Conservation (phyloP, 2,888 invertebrate genomes). For the Monoplex corrugatus region DNA sequence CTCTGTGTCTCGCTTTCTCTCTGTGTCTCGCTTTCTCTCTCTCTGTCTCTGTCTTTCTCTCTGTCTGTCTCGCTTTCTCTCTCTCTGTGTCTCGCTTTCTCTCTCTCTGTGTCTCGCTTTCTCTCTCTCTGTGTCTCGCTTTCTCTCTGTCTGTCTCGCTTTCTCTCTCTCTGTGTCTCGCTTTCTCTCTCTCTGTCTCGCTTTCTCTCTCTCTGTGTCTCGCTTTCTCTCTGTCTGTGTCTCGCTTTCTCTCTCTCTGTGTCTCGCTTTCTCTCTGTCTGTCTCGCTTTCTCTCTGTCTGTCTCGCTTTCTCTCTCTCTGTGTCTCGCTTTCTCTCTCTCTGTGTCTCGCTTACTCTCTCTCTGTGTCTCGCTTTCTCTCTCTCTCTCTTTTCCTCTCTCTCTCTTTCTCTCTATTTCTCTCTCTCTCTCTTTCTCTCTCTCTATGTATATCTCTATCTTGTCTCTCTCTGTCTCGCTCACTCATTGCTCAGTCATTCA, state of each 20-base stretch:
- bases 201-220: not conserved
- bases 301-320: not conserved
- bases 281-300: not conserved
- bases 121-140: not conserved
- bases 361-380: not conserved
- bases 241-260: not conserved
- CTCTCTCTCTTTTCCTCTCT: not conserved
- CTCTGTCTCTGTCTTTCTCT: not conserved
- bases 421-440: too few species aligned
- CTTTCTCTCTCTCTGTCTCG: not conserved
- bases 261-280: not conserved
- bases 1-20: too few species aligned
- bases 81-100: not conserved
- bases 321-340: not conserved
- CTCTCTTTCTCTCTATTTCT: too few species aligned
- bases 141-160: not conserved
- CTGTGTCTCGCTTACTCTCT: not conserved
- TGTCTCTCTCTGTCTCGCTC: too few species aligned
- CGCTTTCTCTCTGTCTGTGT: not conserved
- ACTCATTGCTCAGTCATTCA: too few species aligned
- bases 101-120: too few species aligned
- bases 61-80: not conserved
- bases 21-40: not conserved
- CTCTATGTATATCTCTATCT: not conserved
- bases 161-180: not conserved